These are phyloP conservation scores for Sebastiscus tertius DNA, from an alignment of 2,797 vertebrate species.

Conservation along the genomic window DNA sequence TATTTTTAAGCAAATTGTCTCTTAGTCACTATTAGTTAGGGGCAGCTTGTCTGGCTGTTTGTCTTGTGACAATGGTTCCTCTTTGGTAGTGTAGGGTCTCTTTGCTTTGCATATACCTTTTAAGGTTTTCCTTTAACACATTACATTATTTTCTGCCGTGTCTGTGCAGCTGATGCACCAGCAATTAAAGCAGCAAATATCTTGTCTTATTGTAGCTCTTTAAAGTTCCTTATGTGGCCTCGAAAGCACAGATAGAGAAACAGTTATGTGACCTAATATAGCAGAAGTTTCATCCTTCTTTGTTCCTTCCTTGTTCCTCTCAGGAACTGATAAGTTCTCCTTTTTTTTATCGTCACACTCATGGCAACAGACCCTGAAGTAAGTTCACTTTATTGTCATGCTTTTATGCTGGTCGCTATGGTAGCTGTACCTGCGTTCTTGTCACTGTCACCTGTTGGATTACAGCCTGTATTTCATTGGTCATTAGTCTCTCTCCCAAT, in stretches of 20 bases:
- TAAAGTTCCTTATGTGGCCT: not conserved
- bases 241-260: not conserved
- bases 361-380: constrained; percentile 16
- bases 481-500: not conserved
- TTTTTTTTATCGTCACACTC: constrained; percentile 9
- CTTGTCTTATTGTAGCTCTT: not conserved
- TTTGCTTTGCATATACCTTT: not conserved
- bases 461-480: not conserved
- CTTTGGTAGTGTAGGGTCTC: constrained; percentile 24
- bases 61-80: constrained; percentile 37
- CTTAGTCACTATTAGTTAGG: not conserved
- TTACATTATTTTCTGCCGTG: not conserved
- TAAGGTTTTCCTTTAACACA: not conserved
- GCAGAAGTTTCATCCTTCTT: constrained; percentile 15
- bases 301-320: not conserved
- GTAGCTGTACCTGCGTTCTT: not conserved
- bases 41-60: not conserved
- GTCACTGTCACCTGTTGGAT: constrained; percentile 8
- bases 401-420: not conserved
- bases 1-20: not conserved
- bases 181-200: not conserved
- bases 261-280: not conserved
- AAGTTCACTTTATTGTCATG: constrained; percentile 4
- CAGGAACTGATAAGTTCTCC: constrained; percentile 21
- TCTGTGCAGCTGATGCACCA: not conserved